Evolutionary conservation across 2,113 vertebrate genomes (phyloP).

Genomic region (Mixornis gularis): DNA sequence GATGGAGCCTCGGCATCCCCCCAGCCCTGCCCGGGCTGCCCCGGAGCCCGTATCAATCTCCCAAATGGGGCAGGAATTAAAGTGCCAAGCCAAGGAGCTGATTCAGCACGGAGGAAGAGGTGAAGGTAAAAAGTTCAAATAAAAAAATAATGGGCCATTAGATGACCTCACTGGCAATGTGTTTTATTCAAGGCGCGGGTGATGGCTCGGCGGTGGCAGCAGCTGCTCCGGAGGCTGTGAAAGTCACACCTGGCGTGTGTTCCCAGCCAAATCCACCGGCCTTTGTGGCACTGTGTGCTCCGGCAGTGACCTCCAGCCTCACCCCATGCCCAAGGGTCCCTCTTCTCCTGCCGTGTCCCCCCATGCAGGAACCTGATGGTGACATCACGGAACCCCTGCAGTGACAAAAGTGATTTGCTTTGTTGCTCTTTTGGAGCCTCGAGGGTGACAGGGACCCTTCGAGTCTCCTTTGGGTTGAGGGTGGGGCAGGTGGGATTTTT

Average conservation of each 20-base stretch:
- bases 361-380: background rate
- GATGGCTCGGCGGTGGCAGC: background rate
- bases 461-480: rapidly evolving
- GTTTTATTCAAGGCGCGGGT: background rate
- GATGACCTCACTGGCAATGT: slow-evolving; percentile 53
- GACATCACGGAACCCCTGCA: background rate
- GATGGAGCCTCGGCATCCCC: background rate
- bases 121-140: slow-evolving; percentile 65
- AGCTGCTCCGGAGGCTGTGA: background rate
- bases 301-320: rapidly evolving
- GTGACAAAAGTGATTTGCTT: background rate
- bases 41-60: background rate
- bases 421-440: background rate
- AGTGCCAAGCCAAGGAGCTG: slow-evolving; percentile 5
- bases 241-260: background rate
- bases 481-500: background rate
- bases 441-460: background rate
- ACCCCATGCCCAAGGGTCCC: background rate
- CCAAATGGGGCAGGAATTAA: background rate
- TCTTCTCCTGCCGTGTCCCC: rapidly evolving
- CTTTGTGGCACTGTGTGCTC: background rate
- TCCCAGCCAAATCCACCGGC: background rate
- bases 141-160: slow-evolving; percentile 24
- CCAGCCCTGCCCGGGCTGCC: background rate
- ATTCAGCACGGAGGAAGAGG: slow-evolving; percentile 47